Percentiles rank a stretch among this genome's conserved stretches.
These are phyloP conservation scores for Sardina pilchardus DNA, from an alignment of 2,113 vertebrate genomes.

Conservation along the genomic window DNA sequence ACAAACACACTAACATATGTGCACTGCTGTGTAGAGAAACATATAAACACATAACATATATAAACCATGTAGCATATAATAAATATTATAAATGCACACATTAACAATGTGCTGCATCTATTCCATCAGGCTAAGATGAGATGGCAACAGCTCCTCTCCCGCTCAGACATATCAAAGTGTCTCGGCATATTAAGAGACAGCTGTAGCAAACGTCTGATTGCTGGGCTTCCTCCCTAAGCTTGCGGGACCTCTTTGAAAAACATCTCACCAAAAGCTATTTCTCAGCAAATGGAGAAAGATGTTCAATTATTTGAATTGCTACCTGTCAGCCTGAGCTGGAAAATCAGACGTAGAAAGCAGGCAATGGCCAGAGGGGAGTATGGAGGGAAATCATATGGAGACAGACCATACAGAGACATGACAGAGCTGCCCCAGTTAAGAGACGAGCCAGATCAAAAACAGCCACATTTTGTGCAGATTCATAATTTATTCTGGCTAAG, in stretches of 20 bases:
- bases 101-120: no score
- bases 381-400: not conserved
- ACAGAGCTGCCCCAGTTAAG: not conserved
- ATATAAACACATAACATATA: no score
- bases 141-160: not conserved
- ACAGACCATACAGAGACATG: not conserved
- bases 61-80: no score
- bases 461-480: not conserved
- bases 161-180: not conserved
- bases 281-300: constrained; percentile 45
- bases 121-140: not conserved
- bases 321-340: constrained; percentile 23
- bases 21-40: not conserved
- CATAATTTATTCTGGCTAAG: not conserved
- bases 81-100: no score
- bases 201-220: constrained; percentile 34
- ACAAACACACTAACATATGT: not conserved
- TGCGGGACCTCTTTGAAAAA: constrained; percentile 26
- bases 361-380: not conserved
- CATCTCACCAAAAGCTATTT: constrained; percentile 47
- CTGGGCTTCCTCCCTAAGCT: constrained; percentile 23
- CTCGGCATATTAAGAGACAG: constrained; percentile 37
- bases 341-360: not conserved
- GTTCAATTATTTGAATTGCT: constrained; percentile 58
- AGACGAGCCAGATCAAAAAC: not conserved